Base-by-base conservation (phyloP, 2,797 vertebrate genomes). In the Lepus townsendii region DNA sequence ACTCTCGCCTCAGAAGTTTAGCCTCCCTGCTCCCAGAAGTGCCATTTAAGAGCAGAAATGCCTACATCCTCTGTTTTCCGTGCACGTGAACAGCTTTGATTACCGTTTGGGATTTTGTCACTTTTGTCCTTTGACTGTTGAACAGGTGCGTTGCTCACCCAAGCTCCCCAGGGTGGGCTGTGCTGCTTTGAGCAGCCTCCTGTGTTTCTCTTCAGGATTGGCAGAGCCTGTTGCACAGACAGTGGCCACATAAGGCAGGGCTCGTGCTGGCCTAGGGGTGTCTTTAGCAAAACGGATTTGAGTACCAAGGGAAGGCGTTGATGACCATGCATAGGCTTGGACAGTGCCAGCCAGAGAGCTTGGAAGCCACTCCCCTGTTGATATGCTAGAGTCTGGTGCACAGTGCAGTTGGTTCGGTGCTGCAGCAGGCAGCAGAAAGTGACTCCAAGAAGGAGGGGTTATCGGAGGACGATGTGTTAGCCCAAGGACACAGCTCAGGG, bases 301-400 rank as follows among this genome's bases (percentile, higher is more conserved):
- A 47, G 42, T 47, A 47, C 42, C 42, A 47, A 47, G 9, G 42
- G n/a, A 71, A 92, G 52, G 22, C 27, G 24, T 19, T 62, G 88
- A 77, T 86, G 82, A 93, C 24, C 27, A 90, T 87, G 80, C 27
- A 42, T 78, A 32, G 13, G 57, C 76, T n/a, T 83, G 71, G 71
- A 76, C 5, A 7, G 10, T 54, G 6, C 69, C 78, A 32, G 14
- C 42, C 42, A 9, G 42, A 30, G 47, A 75, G 32, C 1, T 52
- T 72, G 42, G 14, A 42, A 66, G 22, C 22, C 66, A 76, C 4
- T 88, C 63, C 85, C 47, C 60, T 62, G 76, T 20, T 26, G 47
- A 60, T 12, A 75, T 42, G 26, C 54, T 72, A 27, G 38, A 20
- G 83, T 84, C 76, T 30, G 30, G 7, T 57, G 42, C 4, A 20